phyloP scores from a whole-genome alignment of 2,888 invertebrate genomes.

The Empis stercorea region DNA sequence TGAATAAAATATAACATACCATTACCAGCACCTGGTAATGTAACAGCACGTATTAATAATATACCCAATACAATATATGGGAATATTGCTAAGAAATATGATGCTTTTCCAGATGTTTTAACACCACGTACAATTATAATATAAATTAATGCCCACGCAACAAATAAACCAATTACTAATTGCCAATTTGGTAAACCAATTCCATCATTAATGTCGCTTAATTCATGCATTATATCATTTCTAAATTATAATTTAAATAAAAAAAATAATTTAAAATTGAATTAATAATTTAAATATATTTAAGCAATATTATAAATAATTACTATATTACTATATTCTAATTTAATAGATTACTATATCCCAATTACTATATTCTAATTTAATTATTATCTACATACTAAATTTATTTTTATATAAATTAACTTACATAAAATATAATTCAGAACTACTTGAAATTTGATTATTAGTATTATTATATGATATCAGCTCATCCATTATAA shows the following conservation, averaged over 20 bases:
- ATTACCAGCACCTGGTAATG: constrained; percentile 45
- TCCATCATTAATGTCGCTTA: constrained; percentile 38
- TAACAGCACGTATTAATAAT: constrained; percentile 47
- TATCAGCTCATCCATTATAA: constrained; percentile 7
- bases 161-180: constrained; percentile 39
- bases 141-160: constrained; percentile 42
- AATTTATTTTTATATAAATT: too few species aligned
- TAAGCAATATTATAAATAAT: background rate
- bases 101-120: constrained; percentile 51
- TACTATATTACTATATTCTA: background rate
- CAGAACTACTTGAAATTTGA: constrained; percentile 36
- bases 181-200: constrained; percentile 44
- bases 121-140: constrained; percentile 44
- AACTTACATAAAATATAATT: constrained; percentile 43
- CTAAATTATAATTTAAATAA: constrained; percentile 23
- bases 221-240: constrained; percentile 41
- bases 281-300: background rate
- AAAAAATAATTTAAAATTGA: background rate
- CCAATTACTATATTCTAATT: background rate
- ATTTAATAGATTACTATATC: too few species aligned
- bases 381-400: too few species aligned
- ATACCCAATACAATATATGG: constrained; percentile 53
- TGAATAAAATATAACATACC: constrained; percentile 52
- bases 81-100: constrained; percentile 63
- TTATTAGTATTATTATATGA: constrained; percentile 9